Evolutionary conservation across 1,140 invertebrate genomes (phyloP), one percentile per base, ranked within the genome.

Genomic region (Antheraea pernyi): DNA sequence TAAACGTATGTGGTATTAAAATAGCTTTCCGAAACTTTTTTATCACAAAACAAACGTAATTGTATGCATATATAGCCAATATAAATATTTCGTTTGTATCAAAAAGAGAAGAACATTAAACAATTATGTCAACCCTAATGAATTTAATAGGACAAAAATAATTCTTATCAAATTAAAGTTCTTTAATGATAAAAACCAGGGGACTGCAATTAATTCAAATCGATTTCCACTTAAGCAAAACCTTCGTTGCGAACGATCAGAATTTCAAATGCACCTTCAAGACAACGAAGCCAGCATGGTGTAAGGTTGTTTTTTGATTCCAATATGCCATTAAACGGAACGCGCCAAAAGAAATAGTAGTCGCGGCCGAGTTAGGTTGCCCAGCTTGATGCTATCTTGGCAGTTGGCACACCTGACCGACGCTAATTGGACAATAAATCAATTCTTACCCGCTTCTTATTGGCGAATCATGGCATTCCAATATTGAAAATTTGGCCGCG

Each of bases 391-490:
- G 83, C 87, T 92, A 92, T 92, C 90, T 91, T 91, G 90, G 89
- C 90, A 91, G 89, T 92, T 92, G 90, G 90, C 90, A 91, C 90
- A 91, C 90, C 89, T 92, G 90, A 92, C 89, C 87, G 89, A 92
- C 90, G 87, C 90, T 92, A 92, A 92, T 92, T 92, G 90, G 90
- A 91, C 90, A 92, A 92, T 92, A 92, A 92, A 92, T 92, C 90
- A 92, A 92, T 91, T 91, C 89, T 91, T 87, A 80, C 89, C 83
- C 84, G 89, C 84, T 91, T 92, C 90, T 92, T 92, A 92, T 92
- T 92, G 90, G 90, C 86, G 88, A 88, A 91, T 90, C 90, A 86
- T 84, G 86, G 86, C 90, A 90, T 92, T 92, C 90, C 90, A 92
- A 92, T 92, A 91, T 92, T 85, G 89, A 91, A 92, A 92, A 92